Base-by-base conservation (phyloP, 2,113 vertebrate species). In the Crypturellus undulatus region DNA sequence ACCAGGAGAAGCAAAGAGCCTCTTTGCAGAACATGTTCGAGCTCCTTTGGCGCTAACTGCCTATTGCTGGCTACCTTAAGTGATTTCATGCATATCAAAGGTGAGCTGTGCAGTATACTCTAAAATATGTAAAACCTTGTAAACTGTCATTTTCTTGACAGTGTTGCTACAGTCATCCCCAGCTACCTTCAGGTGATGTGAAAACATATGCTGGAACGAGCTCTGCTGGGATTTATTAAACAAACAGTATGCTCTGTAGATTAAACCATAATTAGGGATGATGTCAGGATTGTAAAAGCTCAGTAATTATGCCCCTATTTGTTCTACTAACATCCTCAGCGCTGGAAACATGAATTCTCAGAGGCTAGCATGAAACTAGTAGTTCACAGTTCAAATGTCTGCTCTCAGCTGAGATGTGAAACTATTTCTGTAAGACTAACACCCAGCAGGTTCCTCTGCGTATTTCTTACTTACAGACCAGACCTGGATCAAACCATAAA, bases 201-300 rank as follows among this genome's bases (percentile, higher is more conserved):
- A 82, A 89, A 94, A 79, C 90, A 95, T 25, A 58, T 36, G 79
- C 45, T 92, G 64, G 36, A 69, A 54, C 54, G 43, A 3, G 12
- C 75, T 94, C 96, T 90, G 69, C 87, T 94, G 94, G 77, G 94
- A 94, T 63, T 96, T 87, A 73, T 84, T 95, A 94, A 96, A 89
- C 78, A 96, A 89, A 93, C 85, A 89, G 63, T 76, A 51, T 21
- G 77, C 54, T 94, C 83, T 84, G 90, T 20, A 89, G 73, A 92
- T 93, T 90, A 95, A 92, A 65, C 70, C 70, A 79, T 79, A 92
- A 93, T 95, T 94, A 96, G 54, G 21, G 47, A 84, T 32, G 40
- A 89, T 51, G 67, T 70, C 42, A 43, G 92, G 49, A 87, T 24
- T 58, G 58, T 72, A 90, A 87, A 92, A 90, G 36, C 22, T 6